These are phyloP conservation scores for Plectrocnemia conspersa DNA, from an alignment of 1,140 invertebrate species.

Conservation along the genomic window DNA sequence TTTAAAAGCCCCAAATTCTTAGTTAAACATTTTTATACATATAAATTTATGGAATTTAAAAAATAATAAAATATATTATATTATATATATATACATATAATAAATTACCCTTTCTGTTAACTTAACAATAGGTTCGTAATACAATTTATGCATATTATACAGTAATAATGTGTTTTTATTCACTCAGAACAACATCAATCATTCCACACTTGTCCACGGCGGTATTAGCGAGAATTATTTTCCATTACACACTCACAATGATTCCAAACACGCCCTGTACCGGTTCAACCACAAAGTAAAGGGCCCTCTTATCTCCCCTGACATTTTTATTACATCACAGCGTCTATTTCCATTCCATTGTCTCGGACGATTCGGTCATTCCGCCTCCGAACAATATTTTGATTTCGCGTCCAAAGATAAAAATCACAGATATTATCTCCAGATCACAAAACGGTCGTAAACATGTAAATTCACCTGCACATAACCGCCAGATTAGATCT, in stretches of 20 bases:
- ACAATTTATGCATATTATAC: too few species aligned
- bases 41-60: too few species aligned
- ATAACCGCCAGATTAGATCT: neutral
- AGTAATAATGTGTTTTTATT: too few species aligned
- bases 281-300: neutral
- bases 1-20: too few species aligned
- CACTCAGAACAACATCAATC: conserved; percentile 5
- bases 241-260: conserved; percentile 5
- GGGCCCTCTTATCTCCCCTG: conserved; percentile 1
- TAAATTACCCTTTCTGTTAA: too few species aligned
- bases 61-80: too few species aligned
- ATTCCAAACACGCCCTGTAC: conserved; percentile 6
- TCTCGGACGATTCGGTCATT: neutral
- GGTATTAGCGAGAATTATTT: neutral
- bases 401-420: too few species aligned
- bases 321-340: conserved; percentile 5
- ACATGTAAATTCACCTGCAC: neutral
- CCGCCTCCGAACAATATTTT: neutral
- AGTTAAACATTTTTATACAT: too few species aligned
- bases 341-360: neutral
- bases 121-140: too few species aligned
- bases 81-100: too few species aligned
- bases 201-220: neutral
- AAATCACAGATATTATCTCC: too few species aligned
- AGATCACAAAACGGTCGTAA: neutral